phyloP scores from a whole-genome alignment of 2,113 vertebrate species.

The Equus quagga region DNA sequence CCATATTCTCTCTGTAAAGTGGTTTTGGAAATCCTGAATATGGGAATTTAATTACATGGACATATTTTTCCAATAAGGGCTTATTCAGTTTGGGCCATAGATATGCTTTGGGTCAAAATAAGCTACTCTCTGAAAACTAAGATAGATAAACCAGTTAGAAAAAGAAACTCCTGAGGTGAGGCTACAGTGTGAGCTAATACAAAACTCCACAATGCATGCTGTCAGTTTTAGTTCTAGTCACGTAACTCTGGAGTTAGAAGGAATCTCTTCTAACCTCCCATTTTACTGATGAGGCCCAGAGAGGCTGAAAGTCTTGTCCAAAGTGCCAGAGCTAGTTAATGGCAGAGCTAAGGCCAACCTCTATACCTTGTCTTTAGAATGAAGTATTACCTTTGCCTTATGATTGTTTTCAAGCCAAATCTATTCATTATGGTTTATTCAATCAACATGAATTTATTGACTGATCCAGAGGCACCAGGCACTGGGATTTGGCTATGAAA shows the following conservation, averaged over 20 bases:
- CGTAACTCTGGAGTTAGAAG: background rate
- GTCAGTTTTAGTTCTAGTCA: background rate
- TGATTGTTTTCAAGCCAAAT: background rate
- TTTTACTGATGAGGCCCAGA: background rate
- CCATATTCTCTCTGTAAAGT: conserved; percentile 52
- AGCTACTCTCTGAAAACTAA: conserved; percentile 57
- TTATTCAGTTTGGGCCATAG: conserved; percentile 33
- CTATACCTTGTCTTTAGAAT: background rate
- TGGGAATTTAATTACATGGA: conserved; percentile 60
- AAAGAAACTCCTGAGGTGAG: background rate
- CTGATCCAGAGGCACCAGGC: background rate
- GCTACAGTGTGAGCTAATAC: background rate
- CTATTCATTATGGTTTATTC: background rate
- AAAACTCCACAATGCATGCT: background rate
- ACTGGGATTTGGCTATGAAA: background rate
- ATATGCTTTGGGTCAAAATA: conserved; percentile 32
- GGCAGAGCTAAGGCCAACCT: background rate
- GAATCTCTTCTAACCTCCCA: background rate
- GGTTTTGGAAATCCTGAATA: conserved; percentile 53
- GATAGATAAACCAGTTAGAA: conserved; percentile 24
- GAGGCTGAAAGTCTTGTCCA: background rate
- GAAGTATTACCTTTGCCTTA: background rate
- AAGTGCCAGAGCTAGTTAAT: background rate
- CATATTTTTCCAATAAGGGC: conserved; percentile 63
- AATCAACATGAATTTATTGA: background rate